Evolutionary conservation across 64 coral and sea anemone species (phyloP), one percentile per base, ranked within the genome.

Genomic region (Stichodactyla helianthus): DNA sequence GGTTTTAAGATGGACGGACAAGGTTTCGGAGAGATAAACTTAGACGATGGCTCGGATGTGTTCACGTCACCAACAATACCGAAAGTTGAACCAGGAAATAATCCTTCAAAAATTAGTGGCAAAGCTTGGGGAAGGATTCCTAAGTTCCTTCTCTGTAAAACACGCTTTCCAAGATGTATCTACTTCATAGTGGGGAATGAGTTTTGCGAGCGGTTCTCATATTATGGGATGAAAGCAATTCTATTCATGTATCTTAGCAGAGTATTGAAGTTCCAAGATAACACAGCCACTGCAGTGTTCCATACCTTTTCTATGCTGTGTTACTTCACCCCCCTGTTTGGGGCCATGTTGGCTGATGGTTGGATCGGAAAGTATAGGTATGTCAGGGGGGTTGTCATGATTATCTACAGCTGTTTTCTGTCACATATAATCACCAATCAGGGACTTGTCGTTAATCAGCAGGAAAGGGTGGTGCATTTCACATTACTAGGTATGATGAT

Each of bases 361-460:
- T 98, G 92, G 89, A 83, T 98, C 6, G 95, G 95, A 79, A 98
- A 98, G 65, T 98, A 93, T 71, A 91, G 92, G 95, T 93, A 56
- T 64, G 91, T 81, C 7, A 7, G 76, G 76, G 50, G 76, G 70
- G 70, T 76, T 44, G 35, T 44, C 35, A 2, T 44, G n/a, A 44
- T 44, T 44, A 44, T 44, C 35, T 44, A 44, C 35, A 44, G 35
- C 35, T 44, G 35, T 44, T 44, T 44, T 44, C 35, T 44, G 35
- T 3, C 35, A 44, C 35, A 44, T 44, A 44, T 44, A 44, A 44
- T 44, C n/a, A n/a, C n/a, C n/a, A n/a, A n/a, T n/a, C n/a, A n/a
- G n/a, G n/a, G n/a, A n/a, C n/a, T n/a, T n/a, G n/a, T n/a, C n/a
- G n/a, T n/a, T n/a, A n/a, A n/a, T n/a, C n/a, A n/a, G n/a, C n/a